Percentiles rank a stretch among this genome's conserved stretches.
Conservation (phyloP, 2,888 invertebrate genomes). For the Andrena praecox region DNA sequence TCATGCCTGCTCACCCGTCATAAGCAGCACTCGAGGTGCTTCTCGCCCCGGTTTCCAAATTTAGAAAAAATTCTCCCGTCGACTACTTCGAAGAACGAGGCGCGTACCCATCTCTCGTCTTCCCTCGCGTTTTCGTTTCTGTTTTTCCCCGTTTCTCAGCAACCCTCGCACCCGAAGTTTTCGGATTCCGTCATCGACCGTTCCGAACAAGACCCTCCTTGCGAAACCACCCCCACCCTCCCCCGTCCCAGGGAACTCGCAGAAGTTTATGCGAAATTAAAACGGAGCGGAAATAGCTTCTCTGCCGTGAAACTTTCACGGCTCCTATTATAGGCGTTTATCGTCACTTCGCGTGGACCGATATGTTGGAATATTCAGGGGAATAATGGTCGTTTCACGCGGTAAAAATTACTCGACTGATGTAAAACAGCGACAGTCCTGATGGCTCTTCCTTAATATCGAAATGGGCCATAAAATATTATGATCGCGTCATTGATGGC, state of each 20-base stretch:
- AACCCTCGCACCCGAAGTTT: not conserved
- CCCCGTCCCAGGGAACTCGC: not conserved
- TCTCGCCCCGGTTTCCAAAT: conserved; percentile 36
- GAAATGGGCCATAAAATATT: not conserved
- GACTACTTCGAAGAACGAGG: not conserved
- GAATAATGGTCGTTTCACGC: not conserved
- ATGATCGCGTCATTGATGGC: not conserved
- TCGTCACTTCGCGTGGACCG: conserved; percentile 4
- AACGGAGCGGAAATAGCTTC: conserved; percentile 22
- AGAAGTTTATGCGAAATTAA: conserved; percentile 35
- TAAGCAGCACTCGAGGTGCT: conserved; percentile 27
- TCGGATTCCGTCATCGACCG: not conserved
- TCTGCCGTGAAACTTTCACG: conserved; percentile 13
- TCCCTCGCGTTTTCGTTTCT: not conserved
- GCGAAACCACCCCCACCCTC: not conserved
- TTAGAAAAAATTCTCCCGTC: conserved; percentile 39
- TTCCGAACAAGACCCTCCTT: not conserved
- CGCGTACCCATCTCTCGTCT: not conserved
- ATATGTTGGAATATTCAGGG: conserved; percentile 5
- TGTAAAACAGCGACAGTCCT: not conserved
- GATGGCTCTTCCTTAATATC: not conserved
- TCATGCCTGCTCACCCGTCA: conserved; percentile 53
- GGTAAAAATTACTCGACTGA: not conserved
- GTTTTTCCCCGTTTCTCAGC: not conserved
- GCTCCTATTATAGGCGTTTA: not conserved